Percentiles rank a stretch among this genome's conserved stretches.
Conservation (phyloP, 64 coral and sea anemone species). For the Montipora foliosa region DNA sequence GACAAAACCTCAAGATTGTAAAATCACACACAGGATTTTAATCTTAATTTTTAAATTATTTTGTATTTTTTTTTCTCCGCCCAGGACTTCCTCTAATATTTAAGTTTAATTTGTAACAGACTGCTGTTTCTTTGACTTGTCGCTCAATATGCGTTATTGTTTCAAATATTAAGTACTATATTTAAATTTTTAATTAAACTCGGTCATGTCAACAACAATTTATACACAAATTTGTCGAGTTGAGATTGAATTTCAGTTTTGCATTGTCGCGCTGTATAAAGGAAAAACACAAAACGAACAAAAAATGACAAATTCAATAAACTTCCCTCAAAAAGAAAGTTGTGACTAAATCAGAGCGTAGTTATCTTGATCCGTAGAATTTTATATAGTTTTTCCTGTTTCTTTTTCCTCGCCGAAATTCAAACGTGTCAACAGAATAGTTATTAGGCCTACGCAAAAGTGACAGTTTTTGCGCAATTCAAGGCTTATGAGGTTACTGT, state of each 20-base stretch:
- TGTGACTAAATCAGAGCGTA: background rate
- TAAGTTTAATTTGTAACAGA: background rate
- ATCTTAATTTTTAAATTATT: background rate
- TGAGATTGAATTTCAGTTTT: background rate
- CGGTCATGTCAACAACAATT: slow-evolving; percentile 1
- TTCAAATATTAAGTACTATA: background rate
- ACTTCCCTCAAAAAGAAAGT: background rate
- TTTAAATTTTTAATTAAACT: slow-evolving; percentile 40
- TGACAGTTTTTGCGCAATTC: slow-evolving; percentile 17
- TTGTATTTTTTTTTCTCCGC: background rate
- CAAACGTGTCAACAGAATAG: background rate
- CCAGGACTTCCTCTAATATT: background rate
- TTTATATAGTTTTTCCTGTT: background rate
- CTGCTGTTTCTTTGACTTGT: background rate
- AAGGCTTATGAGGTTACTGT: background rate
- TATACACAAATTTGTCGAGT: background rate
- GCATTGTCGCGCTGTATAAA: background rate
- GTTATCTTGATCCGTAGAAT: background rate
- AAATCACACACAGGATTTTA: background rate
- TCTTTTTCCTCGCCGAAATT: slow-evolving; percentile 24
- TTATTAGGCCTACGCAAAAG: background rate
- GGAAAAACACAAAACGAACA: background rate
- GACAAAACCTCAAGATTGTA: background rate
- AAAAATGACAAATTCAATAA: background rate
- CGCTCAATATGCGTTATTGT: background rate